phyloP scores from a whole-genome alignment of 1,140 invertebrate species.

The Aporrectodea caliginosa region DNA sequence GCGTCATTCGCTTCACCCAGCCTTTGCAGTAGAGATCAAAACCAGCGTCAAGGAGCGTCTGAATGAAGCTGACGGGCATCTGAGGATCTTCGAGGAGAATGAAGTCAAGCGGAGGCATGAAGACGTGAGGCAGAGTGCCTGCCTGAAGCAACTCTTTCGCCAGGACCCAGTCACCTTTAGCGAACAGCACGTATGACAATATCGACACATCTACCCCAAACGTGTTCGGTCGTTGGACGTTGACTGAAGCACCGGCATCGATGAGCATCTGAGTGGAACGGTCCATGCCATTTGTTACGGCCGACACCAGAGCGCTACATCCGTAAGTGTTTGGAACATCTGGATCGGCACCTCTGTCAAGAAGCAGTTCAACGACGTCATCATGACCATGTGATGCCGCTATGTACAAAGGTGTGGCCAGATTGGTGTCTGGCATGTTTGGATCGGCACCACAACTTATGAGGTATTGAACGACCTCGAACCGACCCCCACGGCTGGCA shows the following conservation, averaged over 20 bases:
- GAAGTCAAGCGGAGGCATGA: not conserved
- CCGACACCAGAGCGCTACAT: not conserved
- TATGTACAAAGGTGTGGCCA: not conserved
- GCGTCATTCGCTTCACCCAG: not conserved
- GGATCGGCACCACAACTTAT: not conserved
- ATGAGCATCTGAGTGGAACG: not conserved
- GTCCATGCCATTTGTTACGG: not conserved
- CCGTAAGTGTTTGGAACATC: not conserved
- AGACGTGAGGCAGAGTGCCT: not conserved
- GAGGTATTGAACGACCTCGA: not conserved
- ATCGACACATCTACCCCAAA: not conserved
- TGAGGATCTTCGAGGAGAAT: not conserved
- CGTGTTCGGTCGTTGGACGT: not conserved
- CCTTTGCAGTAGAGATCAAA: not conserved
- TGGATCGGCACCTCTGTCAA: not conserved
- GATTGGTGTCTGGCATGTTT: not conserved
- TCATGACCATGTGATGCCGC: not conserved
- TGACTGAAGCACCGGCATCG: not conserved
- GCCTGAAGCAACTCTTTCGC: not conserved
- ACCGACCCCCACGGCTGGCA: not conserved
- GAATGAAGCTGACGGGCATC: not conserved
- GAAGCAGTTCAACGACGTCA: not conserved
- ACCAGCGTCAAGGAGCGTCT: not conserved
- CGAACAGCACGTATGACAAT: not conserved
- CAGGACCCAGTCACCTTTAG: not conserved